These are phyloP conservation scores for Gobio occitaniae DNA, from an alignment of 2,797 vertebrate genomes.

Conservation along the genomic window DNA sequence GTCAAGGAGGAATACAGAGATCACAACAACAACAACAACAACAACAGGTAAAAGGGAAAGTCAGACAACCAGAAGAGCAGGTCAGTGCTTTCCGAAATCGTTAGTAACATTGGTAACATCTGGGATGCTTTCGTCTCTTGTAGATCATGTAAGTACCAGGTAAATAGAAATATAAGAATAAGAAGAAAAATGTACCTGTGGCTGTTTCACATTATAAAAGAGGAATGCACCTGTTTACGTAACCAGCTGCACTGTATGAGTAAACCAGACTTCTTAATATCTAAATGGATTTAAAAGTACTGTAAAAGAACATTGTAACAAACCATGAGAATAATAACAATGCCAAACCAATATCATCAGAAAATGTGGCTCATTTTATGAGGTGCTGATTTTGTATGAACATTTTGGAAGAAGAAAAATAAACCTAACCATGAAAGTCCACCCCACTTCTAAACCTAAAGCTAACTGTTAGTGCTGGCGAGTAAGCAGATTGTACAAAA, in stretches of 20 bases:
- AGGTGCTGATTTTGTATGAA: background rate
- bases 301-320: background rate
- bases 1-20: background rate
- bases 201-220: background rate
- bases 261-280: background rate
- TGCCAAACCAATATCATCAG: background rate
- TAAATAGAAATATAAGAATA: background rate
- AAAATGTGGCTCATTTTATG: background rate
- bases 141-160: background rate
- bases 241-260: background rate
- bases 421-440: background rate
- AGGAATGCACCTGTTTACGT: background rate
- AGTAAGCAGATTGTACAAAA: background rate
- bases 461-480: background rate
- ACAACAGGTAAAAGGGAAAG: background rate
- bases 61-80: background rate
- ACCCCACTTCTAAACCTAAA: background rate
- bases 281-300: background rate
- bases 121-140: background rate
- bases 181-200: background rate
- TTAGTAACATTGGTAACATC: background rate
- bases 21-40: background rate
- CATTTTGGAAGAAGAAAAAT: background rate
- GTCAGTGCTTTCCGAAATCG: background rate
- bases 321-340: background rate